Evolutionary conservation across 2,888 invertebrate species (phyloP).

Genomic region (Heteromurus nitidus): DNA sequence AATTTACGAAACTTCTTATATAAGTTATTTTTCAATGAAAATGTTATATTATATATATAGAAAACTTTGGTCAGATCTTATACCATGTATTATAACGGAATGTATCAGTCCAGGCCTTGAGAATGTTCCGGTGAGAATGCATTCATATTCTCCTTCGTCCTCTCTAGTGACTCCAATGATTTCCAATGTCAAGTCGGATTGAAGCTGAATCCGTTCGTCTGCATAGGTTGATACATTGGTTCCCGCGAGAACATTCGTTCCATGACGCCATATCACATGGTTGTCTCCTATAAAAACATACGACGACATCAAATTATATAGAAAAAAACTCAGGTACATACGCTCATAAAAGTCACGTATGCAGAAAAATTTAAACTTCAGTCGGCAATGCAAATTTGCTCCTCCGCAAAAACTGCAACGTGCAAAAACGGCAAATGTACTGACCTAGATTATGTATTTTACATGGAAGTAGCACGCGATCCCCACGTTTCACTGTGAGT

Average conservation of each 20-base stretch:
- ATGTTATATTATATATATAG: too few species aligned
- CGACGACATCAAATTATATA: not conserved
- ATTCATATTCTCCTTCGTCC: constrained; percentile 71
- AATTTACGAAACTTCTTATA: too few species aligned
- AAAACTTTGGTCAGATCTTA: not conserved
- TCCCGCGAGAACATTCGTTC: constrained; percentile 69
- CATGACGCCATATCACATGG: constrained; percentile 71
- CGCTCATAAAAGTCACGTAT: not conserved
- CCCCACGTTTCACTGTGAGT: constrained; percentile 74
- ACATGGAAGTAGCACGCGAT: constrained; percentile 86
- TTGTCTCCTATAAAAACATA: constrained; percentile 61
- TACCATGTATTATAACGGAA: constrained; percentile 69
- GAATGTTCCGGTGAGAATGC: constrained; percentile 67
- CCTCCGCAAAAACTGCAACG: not conserved
- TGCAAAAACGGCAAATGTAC: constrained; percentile 74
- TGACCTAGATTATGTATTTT: constrained; percentile 83
- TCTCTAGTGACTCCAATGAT: constrained; percentile 54
- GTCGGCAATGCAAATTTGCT: too few species aligned
- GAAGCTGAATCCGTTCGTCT: constrained; percentile 68
- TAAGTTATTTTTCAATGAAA: too few species aligned
- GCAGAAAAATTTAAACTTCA: not conserved
- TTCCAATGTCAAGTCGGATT: constrained; percentile 68
- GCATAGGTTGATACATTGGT: constrained; percentile 68
- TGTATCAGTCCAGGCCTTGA: constrained; percentile 65
- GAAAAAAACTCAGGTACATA: not conserved